Conservation (phyloP, 2,113 vertebrate species). For the Emberiza fucata region DNA sequence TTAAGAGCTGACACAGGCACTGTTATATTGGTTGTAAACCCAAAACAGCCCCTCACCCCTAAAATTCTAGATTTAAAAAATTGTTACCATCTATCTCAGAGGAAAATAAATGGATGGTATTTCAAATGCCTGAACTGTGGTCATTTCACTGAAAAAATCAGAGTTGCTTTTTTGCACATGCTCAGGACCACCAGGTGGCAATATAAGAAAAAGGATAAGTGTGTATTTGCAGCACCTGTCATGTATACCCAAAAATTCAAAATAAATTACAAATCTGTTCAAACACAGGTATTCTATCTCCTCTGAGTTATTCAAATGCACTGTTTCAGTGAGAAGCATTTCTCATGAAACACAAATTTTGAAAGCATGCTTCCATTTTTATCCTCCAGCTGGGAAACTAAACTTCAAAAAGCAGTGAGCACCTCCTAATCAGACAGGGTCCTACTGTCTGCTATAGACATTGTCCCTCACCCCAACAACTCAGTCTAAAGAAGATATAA, state of each 20-base stretch:
- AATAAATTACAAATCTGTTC: neutral
- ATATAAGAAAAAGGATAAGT: conserved; percentile 39
- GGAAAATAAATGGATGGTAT: neutral
- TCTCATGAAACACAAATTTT: neutral
- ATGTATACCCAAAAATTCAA: neutral
- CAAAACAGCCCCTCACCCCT: neutral
- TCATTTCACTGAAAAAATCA: neutral
- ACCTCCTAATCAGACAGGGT: neutral
- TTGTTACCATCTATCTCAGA: neutral
- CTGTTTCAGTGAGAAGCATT: neutral
- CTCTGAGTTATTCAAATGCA: neutral
- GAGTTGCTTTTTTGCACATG: neutral
- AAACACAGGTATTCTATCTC: neutral
- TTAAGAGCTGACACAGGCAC: neutral
- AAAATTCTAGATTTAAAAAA: neutral
- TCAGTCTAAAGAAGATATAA: neutral
- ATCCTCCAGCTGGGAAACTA: neutral
- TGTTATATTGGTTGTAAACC: neutral
- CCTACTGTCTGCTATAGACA: neutral
- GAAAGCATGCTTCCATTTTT: neutral
- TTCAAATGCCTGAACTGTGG: neutral
- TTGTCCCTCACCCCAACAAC: neutral
- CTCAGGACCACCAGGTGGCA: conserved; percentile 54
- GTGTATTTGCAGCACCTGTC: neutral
- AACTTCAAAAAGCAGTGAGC: neutral